Evolutionary conservation across 1,140 invertebrate genomes (phyloP).

Genomic region (Neodiprion fabricii): DNA sequence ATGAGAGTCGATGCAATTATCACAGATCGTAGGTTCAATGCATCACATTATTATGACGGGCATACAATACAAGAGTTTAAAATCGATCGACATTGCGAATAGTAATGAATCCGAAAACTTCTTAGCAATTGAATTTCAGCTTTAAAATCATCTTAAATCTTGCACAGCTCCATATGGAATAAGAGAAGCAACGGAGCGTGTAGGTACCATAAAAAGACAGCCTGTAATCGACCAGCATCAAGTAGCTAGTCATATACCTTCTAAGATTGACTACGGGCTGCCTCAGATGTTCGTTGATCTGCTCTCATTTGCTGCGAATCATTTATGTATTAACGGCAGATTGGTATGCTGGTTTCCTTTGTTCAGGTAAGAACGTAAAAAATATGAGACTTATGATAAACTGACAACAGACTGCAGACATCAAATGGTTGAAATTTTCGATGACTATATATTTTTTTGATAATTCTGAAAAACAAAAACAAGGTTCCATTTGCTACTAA

Average conservation of each 20-base stretch:
- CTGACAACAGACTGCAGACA: slow-evolving; percentile 13
- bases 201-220: slow-evolving; percentile 74
- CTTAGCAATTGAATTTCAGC: background rate
- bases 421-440: slow-evolving; percentile 12
- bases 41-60: background rate
- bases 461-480: slow-evolving; percentile 16
- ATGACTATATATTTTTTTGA: slow-evolving; percentile 24
- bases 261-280: slow-evolving; percentile 86
- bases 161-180: slow-evolving; percentile 93
- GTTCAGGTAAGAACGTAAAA: slow-evolving; percentile 66
- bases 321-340: slow-evolving; percentile 77
- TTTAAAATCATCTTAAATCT: slow-evolving; percentile 28
- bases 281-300: slow-evolving; percentile 84
- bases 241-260: slow-evolving; percentile 76
- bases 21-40: slow-evolving; percentile 85
- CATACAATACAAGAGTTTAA: background rate
- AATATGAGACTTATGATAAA: slow-evolving; percentile 13
- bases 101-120: no score
- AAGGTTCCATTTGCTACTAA: slow-evolving; percentile 17
- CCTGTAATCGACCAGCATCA: slow-evolving; percentile 69
- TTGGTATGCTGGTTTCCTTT: slow-evolving; percentile 94
- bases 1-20: slow-evolving; percentile 86
- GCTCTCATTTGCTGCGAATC: slow-evolving; percentile 79
- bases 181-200: slow-evolving; percentile 85
- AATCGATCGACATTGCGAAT: background rate